Conservation (phyloP, 1,140 invertebrate genomes). For the Lordiphosa clarofinis region DNA sequence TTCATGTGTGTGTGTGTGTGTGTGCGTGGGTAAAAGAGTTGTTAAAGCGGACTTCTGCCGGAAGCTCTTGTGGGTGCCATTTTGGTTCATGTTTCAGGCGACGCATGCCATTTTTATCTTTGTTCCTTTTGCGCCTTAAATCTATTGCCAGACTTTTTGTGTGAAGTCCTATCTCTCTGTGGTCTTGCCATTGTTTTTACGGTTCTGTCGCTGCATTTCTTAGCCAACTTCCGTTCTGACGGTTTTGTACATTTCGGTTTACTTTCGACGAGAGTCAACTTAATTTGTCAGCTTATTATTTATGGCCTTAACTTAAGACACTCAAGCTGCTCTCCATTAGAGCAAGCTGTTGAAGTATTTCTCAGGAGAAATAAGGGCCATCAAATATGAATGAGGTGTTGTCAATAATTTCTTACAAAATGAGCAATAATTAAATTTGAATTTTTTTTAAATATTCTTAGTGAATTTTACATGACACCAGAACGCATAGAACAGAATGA, state of each 20-base stretch:
- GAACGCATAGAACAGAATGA: too few relatives aligned
- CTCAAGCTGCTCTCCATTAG: conserved; percentile 45
- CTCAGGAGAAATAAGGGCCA: too few relatives aligned
- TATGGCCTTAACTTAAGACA: conserved; percentile 31
- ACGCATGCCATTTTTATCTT: conserved; percentile 66
- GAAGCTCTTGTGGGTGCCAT: conserved; percentile 74
- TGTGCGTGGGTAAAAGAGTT: conserved; percentile 64
- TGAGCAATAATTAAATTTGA: too few relatives aligned
- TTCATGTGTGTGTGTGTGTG: conserved; percentile 10
- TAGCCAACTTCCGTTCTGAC: conserved; percentile 9
- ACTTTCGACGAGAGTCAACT: conserved; percentile 36
- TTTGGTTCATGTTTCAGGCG: conserved; percentile 69
- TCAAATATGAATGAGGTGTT: too few relatives aligned
- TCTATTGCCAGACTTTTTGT: conserved; percentile 53
- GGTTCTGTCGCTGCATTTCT: conserved; percentile 20
- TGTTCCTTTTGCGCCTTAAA: conserved; percentile 49
- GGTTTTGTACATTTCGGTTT: conserved; percentile 32
- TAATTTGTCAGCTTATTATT: conserved; percentile 71
- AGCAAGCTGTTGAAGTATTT: too few relatives aligned
- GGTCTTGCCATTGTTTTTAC: conserved; percentile 52
- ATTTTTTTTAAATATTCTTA: too few relatives aligned
- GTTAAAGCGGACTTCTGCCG: conserved; percentile 71
- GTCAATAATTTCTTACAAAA: too few relatives aligned
- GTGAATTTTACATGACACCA: too few relatives aligned
- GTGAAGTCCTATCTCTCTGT: conserved; percentile 15